A percentile compares a stretch with the other conserved stretches of the same genome.
Evolutionary conservation across 2,888 invertebrate species (phyloP).

Genomic region (Mechanitis mazaeus): DNA sequence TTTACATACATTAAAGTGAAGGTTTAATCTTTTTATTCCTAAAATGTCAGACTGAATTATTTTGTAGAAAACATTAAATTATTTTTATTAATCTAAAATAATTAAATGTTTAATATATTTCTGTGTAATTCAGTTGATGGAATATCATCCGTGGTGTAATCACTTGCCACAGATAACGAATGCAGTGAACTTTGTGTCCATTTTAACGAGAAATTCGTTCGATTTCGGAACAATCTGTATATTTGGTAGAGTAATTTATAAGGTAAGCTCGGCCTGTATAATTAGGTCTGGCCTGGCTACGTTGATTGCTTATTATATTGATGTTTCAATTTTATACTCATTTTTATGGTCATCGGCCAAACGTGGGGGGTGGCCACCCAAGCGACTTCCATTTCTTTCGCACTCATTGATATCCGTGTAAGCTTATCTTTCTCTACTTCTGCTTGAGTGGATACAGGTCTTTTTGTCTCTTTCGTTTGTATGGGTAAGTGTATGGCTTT

Average conservation of each 20-base stretch:
- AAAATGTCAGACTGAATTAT: too few relatives aligned
- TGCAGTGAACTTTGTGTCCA: conserved; percentile 5
- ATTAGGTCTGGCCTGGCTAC: conserved; percentile 62
- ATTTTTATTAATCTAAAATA: too few relatives aligned
- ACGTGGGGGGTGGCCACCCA: conserved; percentile 78
- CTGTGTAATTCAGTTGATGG: conserved; percentile 3
- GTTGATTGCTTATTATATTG: conserved; percentile 77
- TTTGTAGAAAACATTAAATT: too few relatives aligned
- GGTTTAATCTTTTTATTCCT: too few relatives aligned
- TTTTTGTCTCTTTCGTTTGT: conserved; percentile 46
- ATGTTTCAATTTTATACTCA: conserved; percentile 77
- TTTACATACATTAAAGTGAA: too few relatives aligned
- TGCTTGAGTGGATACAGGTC: conserved; percentile 45
- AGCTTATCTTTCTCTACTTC: conserved; percentile 53
- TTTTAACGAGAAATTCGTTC: conserved; percentile 25
- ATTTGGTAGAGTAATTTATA: conserved; percentile 66
- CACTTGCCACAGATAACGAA: conserved; percentile 9
- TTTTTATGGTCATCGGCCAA: conserved; percentile 77
- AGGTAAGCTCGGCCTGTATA: conserved; percentile 66
- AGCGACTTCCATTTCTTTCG: conserved; percentile 47
- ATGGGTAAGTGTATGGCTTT: conserved; percentile 26
- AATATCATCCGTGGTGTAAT: conserved; percentile 7
- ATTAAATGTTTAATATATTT: too few relatives aligned
- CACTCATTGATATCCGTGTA: conserved; percentile 37
- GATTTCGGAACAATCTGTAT: conserved; percentile 63